Evolutionary conservation across 1,140 invertebrate species (phyloP).

Genomic region (Dreissena rostriformis): DNA sequence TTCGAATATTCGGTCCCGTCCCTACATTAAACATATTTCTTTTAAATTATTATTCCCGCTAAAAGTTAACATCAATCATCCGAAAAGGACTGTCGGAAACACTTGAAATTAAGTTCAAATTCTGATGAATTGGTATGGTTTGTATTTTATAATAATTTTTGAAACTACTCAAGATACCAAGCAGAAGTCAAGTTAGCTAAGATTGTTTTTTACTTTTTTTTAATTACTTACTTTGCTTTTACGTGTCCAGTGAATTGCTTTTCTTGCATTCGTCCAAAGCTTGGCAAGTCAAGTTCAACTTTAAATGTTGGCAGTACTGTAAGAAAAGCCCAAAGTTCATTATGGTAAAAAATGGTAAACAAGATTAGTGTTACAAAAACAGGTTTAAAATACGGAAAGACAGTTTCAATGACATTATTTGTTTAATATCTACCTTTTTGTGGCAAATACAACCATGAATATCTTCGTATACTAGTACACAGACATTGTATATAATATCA

Average conservation of each 20-base stretch:
- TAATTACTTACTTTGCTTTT: conserved; percentile 54
- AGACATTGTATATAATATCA: no score
- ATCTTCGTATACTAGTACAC: no score
- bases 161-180: background rate
- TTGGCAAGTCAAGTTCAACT: conserved; percentile 52
- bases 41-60: no score
- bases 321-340: background rate
- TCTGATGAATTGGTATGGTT: background rate
- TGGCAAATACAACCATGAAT: background rate
- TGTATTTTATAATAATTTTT: background rate
- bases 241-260: conserved; percentile 39
- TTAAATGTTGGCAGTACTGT: conserved; percentile 59
- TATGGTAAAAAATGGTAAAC: background rate
- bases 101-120: no score
- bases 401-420: background rate
- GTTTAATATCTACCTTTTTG: background rate
- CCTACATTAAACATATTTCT: no score
- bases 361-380: background rate
- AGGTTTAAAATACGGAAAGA: background rate
- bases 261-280: conserved; percentile 44
- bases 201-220: background rate
- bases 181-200: background rate
- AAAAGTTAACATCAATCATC: no score
- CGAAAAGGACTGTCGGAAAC: no score
- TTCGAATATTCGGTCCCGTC: no score